Evolutionary conservation across 2,888 invertebrate genomes (phyloP).

Genomic region (Dasypolia templi): DNA sequence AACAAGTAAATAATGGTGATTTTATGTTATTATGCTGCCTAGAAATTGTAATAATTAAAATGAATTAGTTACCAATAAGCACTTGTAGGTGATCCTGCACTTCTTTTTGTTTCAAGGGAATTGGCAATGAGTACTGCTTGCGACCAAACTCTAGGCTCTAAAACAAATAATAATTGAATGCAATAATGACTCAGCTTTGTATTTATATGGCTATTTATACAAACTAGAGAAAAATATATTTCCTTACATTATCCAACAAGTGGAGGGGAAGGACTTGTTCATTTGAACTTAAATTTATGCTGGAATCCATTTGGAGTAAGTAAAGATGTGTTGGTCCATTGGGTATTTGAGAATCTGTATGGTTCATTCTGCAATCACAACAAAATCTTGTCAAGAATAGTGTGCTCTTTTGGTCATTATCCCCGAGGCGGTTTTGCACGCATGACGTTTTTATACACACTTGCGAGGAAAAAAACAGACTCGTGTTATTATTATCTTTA

Average conservation of each 20-base stretch:
- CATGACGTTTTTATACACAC: no score
- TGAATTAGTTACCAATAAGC: constrained; percentile 58
- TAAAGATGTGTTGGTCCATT: constrained; percentile 60
- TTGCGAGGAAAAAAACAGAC: no score
- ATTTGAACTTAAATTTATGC: constrained; percentile 43
- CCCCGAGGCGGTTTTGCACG: no score
- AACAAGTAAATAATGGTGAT: background rate
- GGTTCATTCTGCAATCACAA: constrained; percentile 49
- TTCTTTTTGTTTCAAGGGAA: constrained; percentile 48
- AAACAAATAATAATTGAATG: constrained; percentile 11
- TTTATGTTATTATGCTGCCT: background rate
- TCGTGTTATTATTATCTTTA: no score
- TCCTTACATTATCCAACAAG: constrained; percentile 75
- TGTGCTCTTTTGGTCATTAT: no score
- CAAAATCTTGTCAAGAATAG: background rate
- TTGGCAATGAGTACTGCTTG: constrained; percentile 52
- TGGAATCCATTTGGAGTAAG: constrained; percentile 64
- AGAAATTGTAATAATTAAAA: background rate
- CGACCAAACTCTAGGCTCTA: constrained; percentile 48
- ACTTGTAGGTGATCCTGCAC: constrained; percentile 54
- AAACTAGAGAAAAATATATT: constrained; percentile 23
- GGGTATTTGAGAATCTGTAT: constrained; percentile 14
- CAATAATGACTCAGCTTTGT: background rate
- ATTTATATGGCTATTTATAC: background rate
- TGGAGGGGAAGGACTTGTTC: constrained; percentile 77